Evolutionary conservation across 1,140 invertebrate species (phyloP), one percentile per base, ranked within the genome.

Genomic region (Hirudo medicinalis): DNA sequence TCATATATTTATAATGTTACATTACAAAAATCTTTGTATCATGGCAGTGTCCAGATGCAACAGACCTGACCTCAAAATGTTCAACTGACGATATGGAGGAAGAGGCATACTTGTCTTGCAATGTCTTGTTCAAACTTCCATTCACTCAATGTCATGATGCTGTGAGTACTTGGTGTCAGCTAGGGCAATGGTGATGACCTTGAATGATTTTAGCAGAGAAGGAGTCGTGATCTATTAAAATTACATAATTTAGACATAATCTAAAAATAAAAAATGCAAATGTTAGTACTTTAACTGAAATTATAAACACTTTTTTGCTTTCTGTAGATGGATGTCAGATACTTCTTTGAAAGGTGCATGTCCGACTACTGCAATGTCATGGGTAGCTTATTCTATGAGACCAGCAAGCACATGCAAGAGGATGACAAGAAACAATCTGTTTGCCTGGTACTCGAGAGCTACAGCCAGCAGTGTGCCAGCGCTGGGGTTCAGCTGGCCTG

Each of bases 301-400:
- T 29, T 67, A 36, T 36, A 36, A 36, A 6, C 32, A 36, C 32
- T 36, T 36, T 36, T 36, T 36, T 36, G 27, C 1, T 15, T 63
- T 27, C 55, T 6, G 22, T 9, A 72, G 71, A 60, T 72, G 29
- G 49, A 66, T n/a, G 71, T 67, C 4, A 53, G 29, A 22, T 63
- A 60, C 49, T 53, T 60, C 69, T 71, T 66, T 54, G 36, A 63
- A 19, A 53, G 72, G 19, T 73, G 72, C 53, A 43, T 73, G 29
- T 70, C 32, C 32, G 72, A 73, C 49, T 73, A 70, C 69, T 73
- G 72, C 66, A 63, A 25, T 11, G 68, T 57, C 19, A 36, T 72
- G 19, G 66, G 25, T 8, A 22, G n/a, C 20, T n/a, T 22, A 27
- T 36, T 32, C 20, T 22, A 22, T n/a, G 27, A 32, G 27, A 68